Evolutionary conservation across 2,797 vertebrate genomes (phyloP).

Genomic region (Picus viridis): DNA sequence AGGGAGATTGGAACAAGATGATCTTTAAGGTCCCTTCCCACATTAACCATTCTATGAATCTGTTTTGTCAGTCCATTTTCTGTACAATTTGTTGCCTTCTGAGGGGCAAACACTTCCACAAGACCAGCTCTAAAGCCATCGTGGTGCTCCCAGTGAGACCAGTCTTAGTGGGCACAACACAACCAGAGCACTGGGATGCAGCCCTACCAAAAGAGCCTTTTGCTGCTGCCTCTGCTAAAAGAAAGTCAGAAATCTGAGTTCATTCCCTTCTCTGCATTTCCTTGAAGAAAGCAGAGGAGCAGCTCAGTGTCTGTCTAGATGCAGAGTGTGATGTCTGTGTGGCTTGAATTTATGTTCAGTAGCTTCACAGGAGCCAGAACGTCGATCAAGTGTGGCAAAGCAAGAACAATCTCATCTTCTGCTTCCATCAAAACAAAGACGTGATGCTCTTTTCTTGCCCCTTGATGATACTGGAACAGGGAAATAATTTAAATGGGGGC

Average conservation of each 20-base stretch:
- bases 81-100: background rate
- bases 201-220: background rate
- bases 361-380: background rate
- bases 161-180: background rate
- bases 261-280: background rate
- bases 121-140: background rate
- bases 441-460: conserved; percentile 40
- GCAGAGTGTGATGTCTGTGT: background rate
- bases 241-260: background rate
- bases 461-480: background rate
- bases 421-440: background rate
- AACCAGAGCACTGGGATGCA: background rate
- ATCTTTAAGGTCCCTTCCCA: too few relatives aligned
- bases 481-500: background rate
- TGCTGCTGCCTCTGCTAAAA: background rate
- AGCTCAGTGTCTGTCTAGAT: background rate
- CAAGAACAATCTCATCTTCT: background rate
- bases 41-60: too few relatives aligned
- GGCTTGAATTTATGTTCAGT: background rate
- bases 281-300: background rate
- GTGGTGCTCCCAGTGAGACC: background rate
- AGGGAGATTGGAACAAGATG: too few relatives aligned
- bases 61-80: background rate
- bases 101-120: background rate
- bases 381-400: background rate